phyloP scores from a whole-genome alignment of 2,113 vertebrate species.

The Carassius carassius region DNA sequence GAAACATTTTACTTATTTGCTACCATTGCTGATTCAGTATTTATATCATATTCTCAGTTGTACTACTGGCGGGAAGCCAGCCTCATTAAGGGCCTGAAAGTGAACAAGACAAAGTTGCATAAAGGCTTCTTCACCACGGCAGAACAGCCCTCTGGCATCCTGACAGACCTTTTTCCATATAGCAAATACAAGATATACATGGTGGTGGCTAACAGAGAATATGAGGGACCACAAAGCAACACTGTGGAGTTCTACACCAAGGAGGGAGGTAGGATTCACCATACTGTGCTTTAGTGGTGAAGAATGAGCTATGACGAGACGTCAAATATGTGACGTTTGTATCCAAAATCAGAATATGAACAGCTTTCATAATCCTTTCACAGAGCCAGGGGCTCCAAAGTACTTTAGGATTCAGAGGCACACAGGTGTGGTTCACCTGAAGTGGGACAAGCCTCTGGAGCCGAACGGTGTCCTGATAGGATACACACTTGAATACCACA shows the following conservation, averaged over 20 bases:
- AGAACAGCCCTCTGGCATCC: slow-evolving; percentile 79
- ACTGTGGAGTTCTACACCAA: slow-evolving; percentile 87
- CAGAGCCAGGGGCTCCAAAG: slow-evolving; percentile 88
- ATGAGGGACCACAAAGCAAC: slow-evolving; percentile 87
- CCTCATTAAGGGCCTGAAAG: slow-evolving; percentile 84
- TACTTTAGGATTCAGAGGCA: slow-evolving; percentile 86
- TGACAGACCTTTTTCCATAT: slow-evolving; percentile 87
- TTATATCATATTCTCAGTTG: slow-evolving; percentile 77
- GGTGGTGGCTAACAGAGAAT: slow-evolving; percentile 90
- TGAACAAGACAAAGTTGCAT: slow-evolving; percentile 85
- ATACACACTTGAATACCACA: slow-evolving; percentile 85
- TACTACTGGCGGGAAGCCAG: slow-evolving; percentile 96
- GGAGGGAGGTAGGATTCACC: slow-evolving; percentile 84
- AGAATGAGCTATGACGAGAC: background rate
- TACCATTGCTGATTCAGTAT: background rate
- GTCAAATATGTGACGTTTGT: background rate
- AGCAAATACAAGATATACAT: slow-evolving; percentile 94
- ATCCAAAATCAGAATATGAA: background rate
- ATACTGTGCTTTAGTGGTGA: background rate
- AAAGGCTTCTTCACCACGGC: slow-evolving; percentile 81
- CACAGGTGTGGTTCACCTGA: slow-evolving; percentile 80
- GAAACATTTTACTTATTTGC: background rate
- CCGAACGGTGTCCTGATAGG: slow-evolving; percentile 91
- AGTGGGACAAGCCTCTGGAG: slow-evolving; percentile 92
- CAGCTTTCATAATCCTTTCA: slow-evolving; percentile 16